Percentiles rank a stretch among this genome's conserved stretches.
Evolutionary conservation across 2,888 invertebrate genomes (phyloP).

Genomic region (Troides oblongomaculatus): DNA sequence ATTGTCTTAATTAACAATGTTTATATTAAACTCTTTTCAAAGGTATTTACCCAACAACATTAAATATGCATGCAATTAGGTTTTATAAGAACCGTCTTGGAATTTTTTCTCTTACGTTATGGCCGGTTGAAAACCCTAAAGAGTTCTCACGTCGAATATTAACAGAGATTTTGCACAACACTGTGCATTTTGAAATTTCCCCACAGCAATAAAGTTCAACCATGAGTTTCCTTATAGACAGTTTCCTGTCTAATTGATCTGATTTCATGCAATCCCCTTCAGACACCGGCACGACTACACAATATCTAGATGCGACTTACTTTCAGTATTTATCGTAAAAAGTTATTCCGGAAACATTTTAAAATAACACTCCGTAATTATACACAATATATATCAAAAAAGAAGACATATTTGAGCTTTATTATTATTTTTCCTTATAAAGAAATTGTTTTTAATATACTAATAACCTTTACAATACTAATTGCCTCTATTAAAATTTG

Average conservation of each 20-base stretch:
- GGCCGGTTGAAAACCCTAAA: background rate
- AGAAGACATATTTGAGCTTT: no score
- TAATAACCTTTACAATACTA: no score
- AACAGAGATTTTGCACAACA: constrained; percentile 12
- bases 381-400: no score
- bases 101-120: no score
- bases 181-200: constrained; percentile 35
- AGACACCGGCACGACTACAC: constrained; percentile 31
- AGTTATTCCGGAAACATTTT: no score
- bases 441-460: no score
- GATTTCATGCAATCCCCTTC: constrained; percentile 48
- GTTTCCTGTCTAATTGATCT: constrained; percentile 55
- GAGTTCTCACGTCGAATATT: constrained; percentile 12
- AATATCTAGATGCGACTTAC: constrained; percentile 2
- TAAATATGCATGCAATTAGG: background rate
- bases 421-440: no score
- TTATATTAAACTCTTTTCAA: no score
- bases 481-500: no score
- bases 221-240: constrained; percentile 33
- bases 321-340: no score
- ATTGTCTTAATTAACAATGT: no score
- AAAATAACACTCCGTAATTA: no score
- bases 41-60: background rate
- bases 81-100: background rate
- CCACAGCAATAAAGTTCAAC: constrained; percentile 37